Evolutionary conservation across 2,888 invertebrate species (phyloP), one percentile per base, ranked within the genome.

Genomic region (Eilema sororculum): DNA sequence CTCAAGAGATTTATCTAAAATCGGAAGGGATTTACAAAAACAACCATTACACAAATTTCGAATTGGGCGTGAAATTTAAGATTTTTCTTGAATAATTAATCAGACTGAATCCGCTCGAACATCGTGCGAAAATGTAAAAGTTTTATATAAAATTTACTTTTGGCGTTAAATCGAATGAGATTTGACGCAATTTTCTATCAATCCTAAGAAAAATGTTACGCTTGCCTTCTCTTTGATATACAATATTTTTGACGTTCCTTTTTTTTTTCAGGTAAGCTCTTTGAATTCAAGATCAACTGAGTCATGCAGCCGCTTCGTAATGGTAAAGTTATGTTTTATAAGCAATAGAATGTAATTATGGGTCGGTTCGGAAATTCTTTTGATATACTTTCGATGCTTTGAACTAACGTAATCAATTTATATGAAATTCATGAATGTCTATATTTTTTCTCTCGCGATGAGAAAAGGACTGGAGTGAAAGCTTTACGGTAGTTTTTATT

Each of bases 51-150:
- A 24, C n/a, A 64, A 64, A 41, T 63, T 67, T 69, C 12, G 13
- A 63, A 67, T 74, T 74, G 72, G 77, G 68, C 73, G 71, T 73
- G 67, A 74, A 76, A 72, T 74, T 75, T 72, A 67, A 76, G 75
- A 69, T 76, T 81, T 80, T 83, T 78, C 77, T 77, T 79, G 72
- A 81, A 82, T 84, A 82, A 80, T 82, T 79, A 82, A 82, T 80
- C 73, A 33, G 68, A 68, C 65, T 61, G 76, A 80, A 80, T 75
- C 41, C 67, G 22, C 70, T 74, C 68, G 67, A 79, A 74, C 61
- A 57, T 71, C 75, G 79, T 73, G 75, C 20, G 65, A 58, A 77
- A 76, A 82, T 78, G 76, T 72, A 73, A 79, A 83, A 81, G 78
- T 80, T 83, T 77, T 61, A 59, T 79, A 79, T 73, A 25, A 67